These are phyloP conservation scores for Sporophila hypoxantha DNA, from an alignment of 2,113 vertebrate species.

Conservation along the genomic window DNA sequence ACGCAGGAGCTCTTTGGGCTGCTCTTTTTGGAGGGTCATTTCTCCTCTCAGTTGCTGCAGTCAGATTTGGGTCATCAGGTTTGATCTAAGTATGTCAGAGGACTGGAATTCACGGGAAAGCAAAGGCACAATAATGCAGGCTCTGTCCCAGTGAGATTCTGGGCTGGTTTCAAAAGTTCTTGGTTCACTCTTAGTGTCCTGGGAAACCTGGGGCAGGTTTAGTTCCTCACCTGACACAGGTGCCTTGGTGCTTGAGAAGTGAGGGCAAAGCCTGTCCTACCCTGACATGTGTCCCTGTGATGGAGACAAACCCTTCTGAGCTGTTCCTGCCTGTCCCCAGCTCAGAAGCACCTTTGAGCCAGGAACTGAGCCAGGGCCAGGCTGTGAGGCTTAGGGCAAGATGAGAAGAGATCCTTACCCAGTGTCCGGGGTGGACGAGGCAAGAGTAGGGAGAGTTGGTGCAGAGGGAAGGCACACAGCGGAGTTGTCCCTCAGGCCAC, in stretches of 20 bases:
- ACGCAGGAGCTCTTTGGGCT: background rate
- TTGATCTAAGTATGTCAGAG: background rate
- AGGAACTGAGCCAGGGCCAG: background rate
- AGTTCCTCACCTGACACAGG: background rate
- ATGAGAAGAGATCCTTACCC: background rate
- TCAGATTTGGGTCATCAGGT: slow-evolving; percentile 29
- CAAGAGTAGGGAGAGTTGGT: background rate
- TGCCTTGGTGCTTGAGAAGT: fast-evolving
- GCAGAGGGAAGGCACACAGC: background rate
- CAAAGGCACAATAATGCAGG: background rate
- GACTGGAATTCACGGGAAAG: background rate
- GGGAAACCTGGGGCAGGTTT: background rate
- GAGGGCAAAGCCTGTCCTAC: background rate
- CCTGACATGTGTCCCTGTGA: background rate
- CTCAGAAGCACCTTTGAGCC: background rate
- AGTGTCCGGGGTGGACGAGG: fast-evolving
- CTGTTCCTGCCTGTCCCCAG: fast-evolving
- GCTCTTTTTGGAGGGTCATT: background rate
- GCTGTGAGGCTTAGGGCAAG: background rate
- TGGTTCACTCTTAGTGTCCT: background rate
- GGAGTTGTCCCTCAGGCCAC: background rate
- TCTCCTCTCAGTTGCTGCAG: background rate
- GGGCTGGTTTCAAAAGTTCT: background rate
- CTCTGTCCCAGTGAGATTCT: background rate
- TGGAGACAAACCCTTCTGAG: background rate